Evolutionary conservation across 1,140 invertebrate species (phyloP), one percentile per base, ranked within the genome.

Genomic region (Eriosoma lanigerum): DNA sequence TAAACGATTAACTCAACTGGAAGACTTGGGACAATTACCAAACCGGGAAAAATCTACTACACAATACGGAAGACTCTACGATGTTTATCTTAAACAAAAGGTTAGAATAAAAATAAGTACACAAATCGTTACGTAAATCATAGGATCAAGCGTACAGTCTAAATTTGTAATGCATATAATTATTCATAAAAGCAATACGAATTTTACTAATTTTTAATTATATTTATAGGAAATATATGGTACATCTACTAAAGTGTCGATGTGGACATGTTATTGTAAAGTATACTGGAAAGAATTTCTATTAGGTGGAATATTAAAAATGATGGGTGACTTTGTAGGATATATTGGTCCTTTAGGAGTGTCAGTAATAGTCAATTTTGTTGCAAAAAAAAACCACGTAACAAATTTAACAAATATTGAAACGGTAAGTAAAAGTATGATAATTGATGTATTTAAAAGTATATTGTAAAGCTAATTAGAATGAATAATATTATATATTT

Each of bases 301-400:
- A 26, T 85, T 92, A 29, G 92, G 92, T 44, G 93, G 92, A 4
- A 81, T 93, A 62, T 87, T 93, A 80, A 93, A 94, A 84, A 84
- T 96, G 29, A 84, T 90, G n/a, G 92, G 93, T n/a, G 94, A 95
- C 86, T 85, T 90, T 82, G 88, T 90, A 56, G 91, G 90, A 50
- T 89, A 94, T 62, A 88, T 94, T 82, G 92, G 92, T 15, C 93
- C 93, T 8, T 85, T 94, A 82, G 92, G 91, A 24, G 90, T 95
- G 82, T 89, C 91, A 24, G 87, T 90, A 81, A 92, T 95, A 82
- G 89, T 94, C 48, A 87, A 90, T 81, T 93, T 91, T 84, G 90
- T 92, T 50, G 80, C 82, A n/a, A 62, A 48, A 60, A 48, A 78
- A 60, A 56, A 78, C 12, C 48, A 26, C 19, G 54, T 29, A 15